Evolutionary conservation across 1,140 invertebrate species (phyloP).

Genomic region (Heterodera carotae): DNA sequence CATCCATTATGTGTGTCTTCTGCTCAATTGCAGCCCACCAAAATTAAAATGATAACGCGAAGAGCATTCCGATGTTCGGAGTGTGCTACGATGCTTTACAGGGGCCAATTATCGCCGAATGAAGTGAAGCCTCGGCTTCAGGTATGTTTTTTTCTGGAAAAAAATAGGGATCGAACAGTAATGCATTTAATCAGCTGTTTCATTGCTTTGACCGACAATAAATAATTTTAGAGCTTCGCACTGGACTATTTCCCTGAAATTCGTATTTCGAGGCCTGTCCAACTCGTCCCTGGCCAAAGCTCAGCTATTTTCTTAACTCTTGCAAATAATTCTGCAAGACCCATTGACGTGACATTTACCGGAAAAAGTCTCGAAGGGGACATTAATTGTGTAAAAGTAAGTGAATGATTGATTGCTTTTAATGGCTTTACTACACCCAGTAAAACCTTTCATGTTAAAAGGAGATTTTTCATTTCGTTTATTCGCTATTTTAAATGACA

Average conservation of each 20-base stretch:
- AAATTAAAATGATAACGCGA: conserved; percentile 38
- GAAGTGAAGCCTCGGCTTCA: conserved; percentile 34
- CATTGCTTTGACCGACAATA: too few relatives aligned
- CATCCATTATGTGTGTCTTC: conserved; percentile 35
- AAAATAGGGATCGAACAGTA: conserved; percentile 1
- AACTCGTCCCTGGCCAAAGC: conserved; percentile 34
- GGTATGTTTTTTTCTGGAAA: conserved; percentile 38
- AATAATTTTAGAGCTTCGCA: conserved; percentile 39
- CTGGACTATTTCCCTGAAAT: conserved; percentile 40
- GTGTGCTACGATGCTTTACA: conserved; percentile 36
- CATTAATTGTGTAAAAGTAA: conserved; percentile 16
- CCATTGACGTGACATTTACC: conserved; percentile 30
- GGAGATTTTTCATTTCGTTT: too few relatives aligned
- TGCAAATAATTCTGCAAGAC: conserved; percentile 25
- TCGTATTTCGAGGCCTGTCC: conserved; percentile 41
- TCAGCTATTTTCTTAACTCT: conserved; percentile 45
- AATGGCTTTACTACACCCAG: too few relatives aligned
- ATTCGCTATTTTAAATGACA: too few relatives aligned
- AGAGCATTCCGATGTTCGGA: conserved; percentile 42
- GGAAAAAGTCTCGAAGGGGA: conserved; percentile 24
- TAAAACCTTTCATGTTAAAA: too few relatives aligned
- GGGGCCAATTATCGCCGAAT: conserved; percentile 43
- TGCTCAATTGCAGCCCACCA: conserved; percentile 24
- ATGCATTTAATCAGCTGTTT: too few relatives aligned
- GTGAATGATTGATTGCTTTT: too few relatives aligned